Percentiles rank a stretch among this genome's conserved stretches.
Conservation (phyloP, 2,113 vertebrate species). For the Mesembrinibis cayennensis region DNA sequence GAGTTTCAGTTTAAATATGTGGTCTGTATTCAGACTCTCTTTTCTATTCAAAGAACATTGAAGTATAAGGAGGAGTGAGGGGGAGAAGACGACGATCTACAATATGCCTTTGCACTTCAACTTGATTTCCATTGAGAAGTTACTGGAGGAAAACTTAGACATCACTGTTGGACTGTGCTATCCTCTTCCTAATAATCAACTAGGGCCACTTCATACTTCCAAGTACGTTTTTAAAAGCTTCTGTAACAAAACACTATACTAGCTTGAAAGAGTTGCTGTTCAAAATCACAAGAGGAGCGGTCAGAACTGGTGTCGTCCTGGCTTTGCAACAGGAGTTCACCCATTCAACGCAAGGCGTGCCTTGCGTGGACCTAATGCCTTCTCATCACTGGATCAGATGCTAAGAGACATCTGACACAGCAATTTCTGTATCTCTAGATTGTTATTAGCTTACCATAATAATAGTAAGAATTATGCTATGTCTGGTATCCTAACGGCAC, state of each 20-base stretch:
- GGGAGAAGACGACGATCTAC: not conserved
- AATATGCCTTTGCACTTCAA: not conserved
- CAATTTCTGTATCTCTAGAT: not conserved
- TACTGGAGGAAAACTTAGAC: not conserved
- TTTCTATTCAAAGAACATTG: not conserved
- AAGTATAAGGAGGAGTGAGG: not conserved
- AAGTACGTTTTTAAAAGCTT: not conserved
- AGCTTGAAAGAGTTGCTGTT: not conserved
- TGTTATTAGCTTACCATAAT: not conserved
- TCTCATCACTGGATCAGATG: not conserved
- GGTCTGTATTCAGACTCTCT: not conserved
- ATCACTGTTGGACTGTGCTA: not conserved
- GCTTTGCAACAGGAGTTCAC: not conserved
- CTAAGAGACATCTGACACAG: not conserved
- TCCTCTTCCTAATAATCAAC: not conserved
- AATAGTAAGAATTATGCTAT: not conserved
- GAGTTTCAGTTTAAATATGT: not conserved
- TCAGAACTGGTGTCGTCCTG: not conserved
- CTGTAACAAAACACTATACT: not conserved
- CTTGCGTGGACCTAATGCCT: not conserved
- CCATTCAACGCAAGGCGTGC: not conserved
- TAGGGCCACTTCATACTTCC: not conserved
- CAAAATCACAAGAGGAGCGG: not conserved
- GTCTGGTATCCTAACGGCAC: not conserved
- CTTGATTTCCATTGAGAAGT: not conserved